These are phyloP conservation scores for Diorhabda elongata DNA, from an alignment of 1,140 invertebrate genomes.

Conservation along the genomic window DNA sequence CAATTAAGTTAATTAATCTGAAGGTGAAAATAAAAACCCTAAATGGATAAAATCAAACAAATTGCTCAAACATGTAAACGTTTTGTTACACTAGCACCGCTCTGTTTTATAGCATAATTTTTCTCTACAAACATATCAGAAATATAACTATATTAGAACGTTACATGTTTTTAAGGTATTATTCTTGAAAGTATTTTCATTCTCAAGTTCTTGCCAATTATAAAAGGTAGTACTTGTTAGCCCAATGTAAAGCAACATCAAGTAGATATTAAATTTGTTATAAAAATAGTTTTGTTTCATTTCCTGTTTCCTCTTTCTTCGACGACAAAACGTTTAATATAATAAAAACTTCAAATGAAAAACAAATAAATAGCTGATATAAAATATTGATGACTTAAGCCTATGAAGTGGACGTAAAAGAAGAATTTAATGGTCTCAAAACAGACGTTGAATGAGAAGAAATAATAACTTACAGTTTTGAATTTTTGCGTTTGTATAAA, in stretches of 20 bases:
- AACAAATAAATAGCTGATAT: too few relatives aligned
- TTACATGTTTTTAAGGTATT: background rate
- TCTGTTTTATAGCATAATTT: constrained; percentile 1
- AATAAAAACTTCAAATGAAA: too few relatives aligned
- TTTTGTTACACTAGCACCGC: background rate
- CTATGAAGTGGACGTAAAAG: too few relatives aligned
- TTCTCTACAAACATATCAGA: constrained; percentile 2
- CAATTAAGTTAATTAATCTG: too few relatives aligned
- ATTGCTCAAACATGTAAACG: background rate
- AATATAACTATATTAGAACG: background rate
- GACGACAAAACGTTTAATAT: too few relatives aligned
- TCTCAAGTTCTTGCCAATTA: background rate
- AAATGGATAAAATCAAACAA: too few relatives aligned
- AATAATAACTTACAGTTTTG: too few relatives aligned
- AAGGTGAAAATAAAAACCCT: too few relatives aligned
- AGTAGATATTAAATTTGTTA: background rate
- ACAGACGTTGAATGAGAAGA: too few relatives aligned
- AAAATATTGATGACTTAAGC: too few relatives aligned
- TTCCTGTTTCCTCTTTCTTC: background rate
- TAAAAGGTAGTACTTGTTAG: background rate
- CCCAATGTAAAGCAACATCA: background rate
- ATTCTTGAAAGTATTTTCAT: background rate
- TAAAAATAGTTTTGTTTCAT: background rate
- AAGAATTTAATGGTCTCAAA: too few relatives aligned
- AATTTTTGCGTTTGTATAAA: too few relatives aligned